Evolutionary conservation across 37 sponge, comb jelly and placozoan species (phyloP).

Genomic region (Oscarella lobularis): DNA sequence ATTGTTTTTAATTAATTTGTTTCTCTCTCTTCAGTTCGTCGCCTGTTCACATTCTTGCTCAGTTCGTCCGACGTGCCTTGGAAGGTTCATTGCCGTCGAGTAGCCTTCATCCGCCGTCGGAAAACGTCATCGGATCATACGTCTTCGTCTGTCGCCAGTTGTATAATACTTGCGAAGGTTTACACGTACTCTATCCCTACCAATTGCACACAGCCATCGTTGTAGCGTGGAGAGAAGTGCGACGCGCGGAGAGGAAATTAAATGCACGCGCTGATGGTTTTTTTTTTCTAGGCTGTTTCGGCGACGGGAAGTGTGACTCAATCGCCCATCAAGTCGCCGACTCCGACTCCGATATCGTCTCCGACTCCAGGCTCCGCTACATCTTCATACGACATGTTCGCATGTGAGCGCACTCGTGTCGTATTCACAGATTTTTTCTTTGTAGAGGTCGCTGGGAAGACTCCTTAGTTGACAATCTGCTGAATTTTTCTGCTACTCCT

Average conservation of each 20-base stretch:
- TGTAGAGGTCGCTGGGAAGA: constrained; percentile 16
- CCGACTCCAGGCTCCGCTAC: not conserved
- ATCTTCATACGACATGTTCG: not conserved
- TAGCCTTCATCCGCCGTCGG: not conserved
- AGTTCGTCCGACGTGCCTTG: constrained; percentile 22
- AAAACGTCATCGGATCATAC: constrained; percentile 29
- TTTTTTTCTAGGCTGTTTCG: not conserved
- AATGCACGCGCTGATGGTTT: no score
- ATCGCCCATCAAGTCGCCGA: no score
- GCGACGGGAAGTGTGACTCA: no score
- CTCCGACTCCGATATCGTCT: not conserved
- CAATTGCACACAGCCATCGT: constrained; percentile 51
- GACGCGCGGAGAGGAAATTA: no score
- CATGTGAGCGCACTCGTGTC: not conserved
- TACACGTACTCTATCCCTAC: constrained; percentile 30
- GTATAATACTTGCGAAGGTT: constrained; percentile 67
- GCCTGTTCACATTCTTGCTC: constrained; percentile 19
- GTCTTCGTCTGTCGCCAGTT: constrained; percentile 67
- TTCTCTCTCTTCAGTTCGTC: constrained; percentile 11
- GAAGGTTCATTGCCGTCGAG: constrained; percentile 8
- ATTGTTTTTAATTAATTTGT: not conserved
- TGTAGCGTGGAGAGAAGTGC: constrained; percentile 22
- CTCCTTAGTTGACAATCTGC: constrained; percentile 46
- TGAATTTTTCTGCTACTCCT: constrained; percentile 80
- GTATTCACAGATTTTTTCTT: not conserved